A percentile compares a stretch with the other conserved stretches of the same genome.
Evolutionary conservation across 1,140 invertebrate species (phyloP).

Genomic region (Orussus abietinus): DNA sequence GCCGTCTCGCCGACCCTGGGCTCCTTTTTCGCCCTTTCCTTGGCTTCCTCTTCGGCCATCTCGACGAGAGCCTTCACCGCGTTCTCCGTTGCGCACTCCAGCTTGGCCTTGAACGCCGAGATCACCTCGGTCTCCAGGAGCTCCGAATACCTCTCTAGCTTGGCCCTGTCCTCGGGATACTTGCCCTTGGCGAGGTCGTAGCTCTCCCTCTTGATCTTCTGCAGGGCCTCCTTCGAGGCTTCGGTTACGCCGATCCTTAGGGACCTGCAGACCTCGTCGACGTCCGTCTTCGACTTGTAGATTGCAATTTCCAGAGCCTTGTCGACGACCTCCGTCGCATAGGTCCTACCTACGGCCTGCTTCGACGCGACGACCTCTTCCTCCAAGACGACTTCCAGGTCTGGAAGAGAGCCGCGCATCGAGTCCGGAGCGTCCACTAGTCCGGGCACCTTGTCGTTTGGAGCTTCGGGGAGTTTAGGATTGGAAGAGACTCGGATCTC

Average conservation of each 20-base stretch:
- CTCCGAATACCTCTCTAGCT: conserved; percentile 32
- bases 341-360: conserved; percentile 37
- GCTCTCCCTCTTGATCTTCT: conserved; percentile 43
- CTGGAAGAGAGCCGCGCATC: no score
- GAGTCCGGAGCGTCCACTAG: neutral
- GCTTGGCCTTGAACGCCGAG: conserved; percentile 39
- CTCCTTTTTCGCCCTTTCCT: conserved; percentile 32
- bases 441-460: no score
- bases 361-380: conserved; percentile 16
- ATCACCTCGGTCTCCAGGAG: conserved; percentile 40
- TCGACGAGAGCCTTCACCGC: conserved; percentile 49
- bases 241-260: conserved; percentile 39
- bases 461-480: no score
- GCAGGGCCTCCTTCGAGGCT: conserved; percentile 42
- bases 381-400: conserved; percentile 7
- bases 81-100: conserved; percentile 48
- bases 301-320: conserved; percentile 49
- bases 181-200: conserved; percentile 35
- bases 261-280: conserved; percentile 48
- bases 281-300: conserved; percentile 51
- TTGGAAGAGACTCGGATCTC: no score
- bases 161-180: conserved; percentile 30
- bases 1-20: conserved; percentile 12
- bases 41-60: conserved; percentile 50
- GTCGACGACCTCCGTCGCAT: conserved; percentile 49